Evolutionary conservation across 2,888 invertebrate genomes (phyloP), one percentile per base, ranked within the genome.

Genomic region (Thera obeliscata): DNA sequence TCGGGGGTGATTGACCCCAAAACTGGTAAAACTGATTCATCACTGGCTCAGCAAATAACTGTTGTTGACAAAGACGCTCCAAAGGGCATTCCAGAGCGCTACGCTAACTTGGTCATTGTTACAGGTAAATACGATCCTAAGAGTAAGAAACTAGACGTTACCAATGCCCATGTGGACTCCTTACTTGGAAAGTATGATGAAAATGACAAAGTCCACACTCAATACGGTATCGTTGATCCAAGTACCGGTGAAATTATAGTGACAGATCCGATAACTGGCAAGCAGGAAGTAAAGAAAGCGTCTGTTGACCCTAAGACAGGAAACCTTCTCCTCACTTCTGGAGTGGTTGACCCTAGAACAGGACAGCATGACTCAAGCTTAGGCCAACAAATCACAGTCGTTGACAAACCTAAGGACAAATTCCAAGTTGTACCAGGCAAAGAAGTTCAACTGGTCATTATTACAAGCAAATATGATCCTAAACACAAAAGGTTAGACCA

Each of bases 301-400:
- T 90, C 93, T 66, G 89, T 95, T 71, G 96, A 96, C 85, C 90
- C 95, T 0, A 95, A 95, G 81, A 95, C 95, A 0, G 95, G 96
- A 61, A 94, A 95, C 80, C 78, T 95, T 58, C 88, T 95, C 59
- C 82, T 94, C 1, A 91, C 91, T n/a, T 94, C 95, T 49, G 94
- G 94, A 2, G 94, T 94, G 22, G 82, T 93, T 49, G 95, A 95
- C 78, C 95, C 95, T 1, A 93, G 91, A 74, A 94, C 94, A 12
- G 94, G 94, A 3, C 90, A 94, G 76, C 85, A 93, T 5, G 95
- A 95, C 73, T 76, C 90, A 2, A 90, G 88, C 50, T 94, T 95
- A 66, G 96, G 96, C 1, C 94, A 94, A 72, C 94, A 93, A 85
- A 94, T 91, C 41, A 90, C 88, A 50, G 85, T 94, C 35, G 87